Percentiles rank a stretch among this genome's conserved stretches.
Conservation (phyloP, 2,797 vertebrate species). For the Simalia tracyae region DNA sequence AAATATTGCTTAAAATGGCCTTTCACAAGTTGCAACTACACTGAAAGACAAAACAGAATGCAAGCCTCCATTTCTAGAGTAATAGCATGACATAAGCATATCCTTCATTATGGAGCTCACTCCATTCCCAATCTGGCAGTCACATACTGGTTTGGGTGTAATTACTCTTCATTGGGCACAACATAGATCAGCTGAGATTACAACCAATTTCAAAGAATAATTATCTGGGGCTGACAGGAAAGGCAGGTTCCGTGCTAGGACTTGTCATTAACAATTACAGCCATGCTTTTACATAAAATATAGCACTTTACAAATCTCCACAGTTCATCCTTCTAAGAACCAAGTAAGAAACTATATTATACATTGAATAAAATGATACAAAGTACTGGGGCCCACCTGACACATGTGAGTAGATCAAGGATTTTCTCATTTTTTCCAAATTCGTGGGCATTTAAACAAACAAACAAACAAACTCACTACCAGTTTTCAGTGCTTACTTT, state of each 20-base stretch:
- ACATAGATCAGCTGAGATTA: constrained; percentile 33
- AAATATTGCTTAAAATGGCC: constrained; percentile 48
- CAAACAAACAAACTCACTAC: not conserved
- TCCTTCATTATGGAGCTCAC: constrained; percentile 30
- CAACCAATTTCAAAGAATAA: constrained; percentile 33
- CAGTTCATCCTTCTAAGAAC: not conserved
- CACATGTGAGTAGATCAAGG: not conserved
- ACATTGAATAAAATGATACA: not conserved
- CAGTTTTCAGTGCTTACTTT: too few species aligned
- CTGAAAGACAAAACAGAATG: constrained; percentile 49
- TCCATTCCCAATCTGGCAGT: constrained; percentile 30
- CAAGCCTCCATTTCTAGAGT: constrained; percentile 23
- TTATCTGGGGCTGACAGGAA: constrained; percentile 1
- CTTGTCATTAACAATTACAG: not conserved
- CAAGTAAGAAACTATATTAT: not conserved
- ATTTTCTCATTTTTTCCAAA: not conserved
- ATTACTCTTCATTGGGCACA: constrained; percentile 26
- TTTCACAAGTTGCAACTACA: constrained; percentile 42
- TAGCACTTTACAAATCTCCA: not conserved
- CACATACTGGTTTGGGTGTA: constrained; percentile 8
- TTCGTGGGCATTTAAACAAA: not conserved
- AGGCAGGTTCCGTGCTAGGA: rapidly evolving
- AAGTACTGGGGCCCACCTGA: not conserved
- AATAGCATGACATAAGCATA: constrained; percentile 27
- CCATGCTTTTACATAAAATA: constrained; percentile 4